Base-by-base conservation (phyloP, 2,888 invertebrate genomes). In the Stenodema calcarata region DNA sequence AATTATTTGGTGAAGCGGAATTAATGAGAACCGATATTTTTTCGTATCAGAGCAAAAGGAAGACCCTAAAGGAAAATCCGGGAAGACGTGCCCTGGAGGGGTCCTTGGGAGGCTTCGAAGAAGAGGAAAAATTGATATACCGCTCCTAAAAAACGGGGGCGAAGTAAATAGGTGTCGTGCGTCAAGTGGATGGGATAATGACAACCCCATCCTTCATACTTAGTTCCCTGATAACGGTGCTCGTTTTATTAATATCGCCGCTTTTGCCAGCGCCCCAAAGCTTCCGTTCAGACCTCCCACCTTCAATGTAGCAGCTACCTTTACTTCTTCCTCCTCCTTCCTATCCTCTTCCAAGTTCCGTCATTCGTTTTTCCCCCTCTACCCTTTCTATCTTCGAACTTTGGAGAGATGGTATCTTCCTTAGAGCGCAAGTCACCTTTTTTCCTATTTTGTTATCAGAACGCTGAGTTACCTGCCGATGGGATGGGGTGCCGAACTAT, bases 161-260 rank as follows among this genome's bases (percentile, higher is more conserved):
- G 35, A 84, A 84, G 84, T 84, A 84, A 84, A 84, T 84, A 84
- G 84, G 84, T 84, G 84, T 84, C 84, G 84, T 84, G 84, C 44
- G 84, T 84, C 84, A 84, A 84, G 84, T 47, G 75, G 84, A 84
- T 73, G 62, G 84, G 84, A 84, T 84, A 84, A 84, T 84, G 84
- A 84, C 84, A 73, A 84, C 84, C 54, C 84, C 84, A 84, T 84
- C 84, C 73, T 84, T 84, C 84, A 84, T 84, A 84, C 84, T 84
- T 84, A 84, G 84, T 84, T 73, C 73, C 16, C 84, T 47, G 84
- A 84, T 84, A 84, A 84, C 84, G 84, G 84, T 14, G 78, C 84
- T 84, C 73, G 84, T 84, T 84, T 84, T 84, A 84, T 84, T 84
- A 84, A 84, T 84, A 84, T 78, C 78, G 78, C 23, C 78, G 42